Evolutionary conservation across 2,888 invertebrate species (phyloP), one percentile per base, ranked within the genome.

Genomic region (Stenotaenia linearis): DNA sequence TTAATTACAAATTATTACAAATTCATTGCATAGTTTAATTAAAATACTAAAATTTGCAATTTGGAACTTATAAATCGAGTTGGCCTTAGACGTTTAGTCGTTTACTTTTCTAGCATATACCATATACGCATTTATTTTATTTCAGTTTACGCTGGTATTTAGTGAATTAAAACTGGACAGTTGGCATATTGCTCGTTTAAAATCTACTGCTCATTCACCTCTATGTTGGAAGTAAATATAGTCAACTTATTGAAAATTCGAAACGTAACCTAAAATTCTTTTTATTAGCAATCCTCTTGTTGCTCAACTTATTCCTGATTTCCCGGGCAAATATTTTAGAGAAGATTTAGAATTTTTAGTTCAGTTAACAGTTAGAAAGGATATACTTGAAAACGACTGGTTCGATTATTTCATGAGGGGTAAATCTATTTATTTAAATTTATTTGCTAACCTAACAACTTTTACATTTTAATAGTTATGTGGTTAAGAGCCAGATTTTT

Each of bases 101-200:
- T n/a, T n/a, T n/a, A n/a, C n/a, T n/a, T n/a, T n/a, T n/a, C n/a
- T n/a, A n/a, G n/a, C n/a, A n/a, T n/a, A n/a, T n/a, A n/a, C n/a
- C n/a, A n/a, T n/a, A n/a, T n/a, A n/a, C n/a, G n/a, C n/a, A n/a
- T n/a, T n/a, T n/a, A n/a, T n/a, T n/a, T n/a, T n/a, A n/a, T n/a
- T n/a, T n/a, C n/a, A 88, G 82, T 87, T 88, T 82, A 88, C 89
- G 18, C 84, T 90, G 77, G 84, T 90, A 21, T 89, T 88, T 83
- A 88, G 88, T 21, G 91, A 91, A 86, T 85, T 90, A 78, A 86
- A 88, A 80, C 84, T 88, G 78, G 85, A 85, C 78, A 80, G 82
- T 4, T 85, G 84, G 84, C 28, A 45, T n/a, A 69, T 69, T 25
- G 28, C 28, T 6, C 69, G 69, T 23, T 69, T 69, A 23, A 37